Conservation (phyloP, 1,140 invertebrate genomes). For the Tetragonula clypearis region DNA sequence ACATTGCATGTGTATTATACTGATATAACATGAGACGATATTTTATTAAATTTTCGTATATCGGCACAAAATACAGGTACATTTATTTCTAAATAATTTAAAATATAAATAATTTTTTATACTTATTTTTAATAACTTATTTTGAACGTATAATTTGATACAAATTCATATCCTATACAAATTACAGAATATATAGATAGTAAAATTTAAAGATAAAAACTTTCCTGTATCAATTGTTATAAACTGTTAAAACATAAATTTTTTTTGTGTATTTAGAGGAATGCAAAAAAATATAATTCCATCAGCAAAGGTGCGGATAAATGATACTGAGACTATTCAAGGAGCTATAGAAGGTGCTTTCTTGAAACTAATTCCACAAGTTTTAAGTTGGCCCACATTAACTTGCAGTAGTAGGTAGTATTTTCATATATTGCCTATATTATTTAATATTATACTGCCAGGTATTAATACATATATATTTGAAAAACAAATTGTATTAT, state of each 20-base stretch:
- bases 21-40: constrained; percentile 49
- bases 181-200: neutral
- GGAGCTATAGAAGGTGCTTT: constrained; percentile 85
- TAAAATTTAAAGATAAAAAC: neutral
- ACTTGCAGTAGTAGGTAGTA: constrained; percentile 85
- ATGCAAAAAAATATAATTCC: constrained; percentile 75
- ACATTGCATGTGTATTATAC: neutral
- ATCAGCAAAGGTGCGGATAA: constrained; percentile 78
- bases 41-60: constrained; percentile 71
- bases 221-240: neutral
- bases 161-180: neutral
- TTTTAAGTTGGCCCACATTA: constrained; percentile 80
- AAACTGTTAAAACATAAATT: neutral
- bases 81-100: neutral
- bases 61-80: constrained; percentile 76
- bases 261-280: constrained; percentile 7
- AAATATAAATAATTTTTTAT: neutral
- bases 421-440: neutral
- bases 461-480: constrained; percentile 21
- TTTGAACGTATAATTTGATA: neutral
- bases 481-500: neutral
- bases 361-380: constrained; percentile 76
- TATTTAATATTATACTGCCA: constrained; percentile 31
- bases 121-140: neutral
- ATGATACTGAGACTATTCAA: constrained; percentile 83